Conservation (phyloP, 2,797 vertebrate species). For the Glossophaga mutica region DNA sequence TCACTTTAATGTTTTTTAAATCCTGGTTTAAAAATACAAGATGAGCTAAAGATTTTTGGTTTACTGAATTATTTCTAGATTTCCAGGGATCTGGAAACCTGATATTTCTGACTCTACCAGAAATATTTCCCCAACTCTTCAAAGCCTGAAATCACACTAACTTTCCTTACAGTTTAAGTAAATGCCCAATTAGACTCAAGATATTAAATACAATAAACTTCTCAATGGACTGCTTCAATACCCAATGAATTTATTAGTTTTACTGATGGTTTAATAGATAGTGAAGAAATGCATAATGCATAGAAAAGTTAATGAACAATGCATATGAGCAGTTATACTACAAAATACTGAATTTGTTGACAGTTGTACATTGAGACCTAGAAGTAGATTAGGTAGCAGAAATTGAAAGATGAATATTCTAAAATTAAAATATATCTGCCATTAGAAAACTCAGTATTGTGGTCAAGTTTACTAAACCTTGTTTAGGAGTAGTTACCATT, state of each 20-base stretch:
- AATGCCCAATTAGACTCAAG: conserved; percentile 5
- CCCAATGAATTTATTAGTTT: background rate
- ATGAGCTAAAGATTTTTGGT: background rate
- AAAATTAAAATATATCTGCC: conserved; percentile 11
- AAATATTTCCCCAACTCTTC: conserved; percentile 10
- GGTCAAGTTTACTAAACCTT: background rate
- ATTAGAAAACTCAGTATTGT: background rate
- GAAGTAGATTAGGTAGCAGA: background rate
- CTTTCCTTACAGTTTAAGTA: conserved; percentile 37
- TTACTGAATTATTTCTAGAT: background rate
- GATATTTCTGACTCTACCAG: background rate
- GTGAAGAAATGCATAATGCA: background rate
- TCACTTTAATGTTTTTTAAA: background rate
- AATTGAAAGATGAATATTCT: conserved; percentile 34
- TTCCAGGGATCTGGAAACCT: background rate
- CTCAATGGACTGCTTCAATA: background rate
- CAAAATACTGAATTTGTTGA: background rate
- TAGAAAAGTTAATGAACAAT: background rate
- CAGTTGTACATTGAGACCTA: background rate
- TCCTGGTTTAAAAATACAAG: background rate
- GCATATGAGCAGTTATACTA: background rate
- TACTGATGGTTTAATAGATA: background rate
- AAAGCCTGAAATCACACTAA: conserved; percentile 25
- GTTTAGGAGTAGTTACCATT: conserved; percentile 31
- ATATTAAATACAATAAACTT: conserved; percentile 34